Evolutionary conservation across 2,888 invertebrate species (phyloP), one percentile per base, ranked within the genome.

Genomic region (Drosophila ezoana): DNA sequence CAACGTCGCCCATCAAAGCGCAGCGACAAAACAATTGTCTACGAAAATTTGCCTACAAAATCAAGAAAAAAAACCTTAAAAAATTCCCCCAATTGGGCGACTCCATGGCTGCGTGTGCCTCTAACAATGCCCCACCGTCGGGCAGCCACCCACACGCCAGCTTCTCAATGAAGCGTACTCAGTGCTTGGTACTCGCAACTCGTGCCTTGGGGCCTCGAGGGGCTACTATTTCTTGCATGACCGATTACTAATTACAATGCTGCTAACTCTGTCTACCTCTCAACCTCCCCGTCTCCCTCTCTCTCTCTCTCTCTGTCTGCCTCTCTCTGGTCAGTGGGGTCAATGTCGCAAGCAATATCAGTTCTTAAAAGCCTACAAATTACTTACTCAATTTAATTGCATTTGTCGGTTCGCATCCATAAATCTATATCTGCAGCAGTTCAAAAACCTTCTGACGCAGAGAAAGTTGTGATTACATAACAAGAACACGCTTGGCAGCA

Each of bases 201-300:
- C 54, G 61, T 67, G 59, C 68, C 73, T 70, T 63, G 58, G 58
- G 47, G 74, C 57, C 75, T 40, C 37, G 61, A 52, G 74, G 69
- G 66, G 76, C 72, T 79, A 78, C 83, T 75, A 77, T 81, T 90
- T 90, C 83, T 90, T 90, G 90, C 91, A 91, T 91, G 90, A 90
- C 76, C 88, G 91, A 87, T 81, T 81, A 71, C 90, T 90, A 90
- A 90, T 90, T 91, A 84, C 77, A 84, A 78, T 77, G 63, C 71
- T 67, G 76, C 59, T 69, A 49, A 51, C 59, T 53, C 59, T 54
- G 28, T n/a, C 53, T 61, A n/a, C 14, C 43, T 62, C 51, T 53
- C 40, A 54, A 41, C 40, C 35, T 18, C 11, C 28, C 13, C 8
- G 6, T 35, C 13, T 44, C 28, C 23, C 13, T 35, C n/a, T 23